phyloP scores from a whole-genome alignment of 2,797 vertebrate genomes.

The Melanotaenia boesemani region DNA sequence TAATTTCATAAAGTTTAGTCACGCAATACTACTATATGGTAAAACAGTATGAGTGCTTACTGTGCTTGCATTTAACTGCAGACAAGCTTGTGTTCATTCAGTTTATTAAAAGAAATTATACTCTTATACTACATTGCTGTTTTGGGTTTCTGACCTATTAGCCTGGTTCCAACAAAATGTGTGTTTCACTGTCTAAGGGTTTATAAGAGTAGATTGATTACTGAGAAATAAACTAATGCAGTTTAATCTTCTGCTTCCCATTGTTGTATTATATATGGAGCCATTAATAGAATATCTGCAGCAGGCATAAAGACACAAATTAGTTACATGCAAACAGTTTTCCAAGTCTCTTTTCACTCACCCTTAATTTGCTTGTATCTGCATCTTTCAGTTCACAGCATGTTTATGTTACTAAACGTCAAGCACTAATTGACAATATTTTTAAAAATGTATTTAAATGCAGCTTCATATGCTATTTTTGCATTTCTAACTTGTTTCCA shows the following conservation, averaged over 20 bases:
- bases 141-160: conserved; percentile 32
- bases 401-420: too few relatives aligned
- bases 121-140: conserved; percentile 6
- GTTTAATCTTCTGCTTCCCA: not conserved
- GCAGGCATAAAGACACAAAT: not conserved
- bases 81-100: conserved; percentile 18
- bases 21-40: not conserved
- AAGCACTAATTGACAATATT: too few relatives aligned
- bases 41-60: not conserved
- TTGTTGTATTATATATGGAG: not conserved
- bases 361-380: too few relatives aligned
- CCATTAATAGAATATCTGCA: not conserved
- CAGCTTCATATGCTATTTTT: not conserved
- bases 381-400: too few relatives aligned
- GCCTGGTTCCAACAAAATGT: conserved; percentile 31
- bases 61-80: conserved; percentile 8
- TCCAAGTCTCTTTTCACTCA: not conserved
- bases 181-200: conserved; percentile 34
- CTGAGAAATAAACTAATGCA: conserved; percentile 3
- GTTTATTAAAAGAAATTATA: conserved; percentile 28
- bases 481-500: not conserved
- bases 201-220: conserved; percentile 20
- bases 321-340: not conserved
- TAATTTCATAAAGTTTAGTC: conserved; percentile 12
- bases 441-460: not conserved